These are phyloP conservation scores for Syngnathus scovelli DNA, from an alignment of 2,113 vertebrate genomes.

Conservation along the genomic window DNA sequence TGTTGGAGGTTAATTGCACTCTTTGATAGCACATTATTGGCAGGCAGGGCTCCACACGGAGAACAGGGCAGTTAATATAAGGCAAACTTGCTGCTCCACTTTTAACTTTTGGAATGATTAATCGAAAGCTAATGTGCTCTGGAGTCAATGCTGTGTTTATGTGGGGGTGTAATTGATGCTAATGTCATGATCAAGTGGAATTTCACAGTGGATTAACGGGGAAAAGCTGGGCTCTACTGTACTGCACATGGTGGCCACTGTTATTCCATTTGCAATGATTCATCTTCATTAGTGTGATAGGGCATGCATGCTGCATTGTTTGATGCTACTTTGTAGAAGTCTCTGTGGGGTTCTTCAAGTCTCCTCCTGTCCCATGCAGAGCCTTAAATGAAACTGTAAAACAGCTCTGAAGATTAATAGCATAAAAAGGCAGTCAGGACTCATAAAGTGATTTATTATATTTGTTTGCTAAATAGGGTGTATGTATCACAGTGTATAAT, in stretches of 20 bases:
- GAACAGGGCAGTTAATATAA: conserved; percentile 34
- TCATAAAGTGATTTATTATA: conserved; percentile 46
- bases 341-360: conserved; percentile 23
- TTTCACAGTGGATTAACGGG: conserved; percentile 39
- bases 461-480: conserved; percentile 33
- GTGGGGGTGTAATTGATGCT: conserved; percentile 48
- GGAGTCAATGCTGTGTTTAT: conserved; percentile 48
- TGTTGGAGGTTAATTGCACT: conserved; percentile 36
- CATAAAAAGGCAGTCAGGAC: conserved; percentile 48
- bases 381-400: conserved; percentile 38
- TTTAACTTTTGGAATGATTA: conserved; percentile 44
- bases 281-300: conserved; percentile 31
- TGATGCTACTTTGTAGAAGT: conserved; percentile 10
- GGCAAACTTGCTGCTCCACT: conserved; percentile 40
- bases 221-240: not conserved
- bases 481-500: conserved; percentile 21
- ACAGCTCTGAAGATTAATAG: conserved; percentile 51
- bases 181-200: conserved; percentile 52
- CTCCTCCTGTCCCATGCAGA: conserved; percentile 26
- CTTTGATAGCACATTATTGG: conserved; percentile 51
- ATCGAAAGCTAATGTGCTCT: conserved; percentile 41
- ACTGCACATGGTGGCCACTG: conserved; percentile 8
- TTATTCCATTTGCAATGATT: conserved; percentile 22
- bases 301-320: conserved; percentile 15
- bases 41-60: conserved; percentile 22